A percentile compares a stretch with the other conserved stretches of the same genome.
phyloP scores from a whole-genome alignment of 1,140 invertebrate genomes.

The Eriosoma lanigerum region DNA sequence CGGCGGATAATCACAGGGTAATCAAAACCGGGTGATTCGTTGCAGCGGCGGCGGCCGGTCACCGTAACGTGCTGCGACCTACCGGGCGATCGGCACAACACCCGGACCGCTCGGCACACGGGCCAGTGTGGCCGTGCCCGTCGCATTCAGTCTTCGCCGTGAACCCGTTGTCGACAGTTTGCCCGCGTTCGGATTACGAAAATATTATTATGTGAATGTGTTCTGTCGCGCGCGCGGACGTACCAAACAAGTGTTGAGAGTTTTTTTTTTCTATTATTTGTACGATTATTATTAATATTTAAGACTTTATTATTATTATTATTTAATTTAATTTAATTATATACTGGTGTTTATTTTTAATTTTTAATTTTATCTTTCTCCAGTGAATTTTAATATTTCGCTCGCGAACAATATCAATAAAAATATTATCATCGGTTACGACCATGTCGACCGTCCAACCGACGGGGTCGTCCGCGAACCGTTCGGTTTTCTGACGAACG shows the following conservation, averaged over 20 bases:
- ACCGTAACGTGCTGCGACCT: background rate
- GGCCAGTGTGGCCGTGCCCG: conserved; percentile 26
- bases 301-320: too few relatives aligned
- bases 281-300: too few relatives aligned
- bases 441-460: conserved; percentile 24
- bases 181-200: conserved; percentile 21
- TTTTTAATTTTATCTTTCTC: too few relatives aligned
- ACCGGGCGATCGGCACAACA: background rate
- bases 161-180: conserved; percentile 28
- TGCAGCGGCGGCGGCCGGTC: background rate
- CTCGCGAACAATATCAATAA: too few relatives aligned
- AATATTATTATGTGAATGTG: conserved; percentile 32
- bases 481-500: conserved; percentile 44
- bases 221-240: conserved; percentile 18
- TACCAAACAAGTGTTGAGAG: background rate
- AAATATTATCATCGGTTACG: too few relatives aligned
- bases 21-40: conserved; percentile 22
- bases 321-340: too few relatives aligned
- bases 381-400: too few relatives aligned
- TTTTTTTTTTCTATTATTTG: background rate
- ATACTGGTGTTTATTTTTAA: too few relatives aligned
- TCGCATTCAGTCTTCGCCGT: conserved; percentile 42
- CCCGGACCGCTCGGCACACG: background rate
- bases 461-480: conserved; percentile 1
- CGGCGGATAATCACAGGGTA: conserved; percentile 38